phyloP scores from a whole-genome alignment of 1,140 invertebrate genomes.

The Arctopsyche grandis region DNA sequence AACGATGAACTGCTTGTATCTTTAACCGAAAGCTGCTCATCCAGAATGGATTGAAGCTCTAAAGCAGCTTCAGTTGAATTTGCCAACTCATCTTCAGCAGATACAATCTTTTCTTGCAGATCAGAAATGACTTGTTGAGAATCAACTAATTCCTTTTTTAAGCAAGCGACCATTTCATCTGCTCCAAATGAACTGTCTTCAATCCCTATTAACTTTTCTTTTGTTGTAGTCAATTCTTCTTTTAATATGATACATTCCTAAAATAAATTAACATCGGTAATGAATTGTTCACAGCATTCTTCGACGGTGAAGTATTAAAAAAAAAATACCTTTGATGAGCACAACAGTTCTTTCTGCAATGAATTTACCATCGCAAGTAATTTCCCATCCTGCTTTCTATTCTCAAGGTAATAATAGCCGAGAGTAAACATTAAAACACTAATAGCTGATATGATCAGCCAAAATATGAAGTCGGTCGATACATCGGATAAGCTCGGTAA shows the following conservation, averaged over 20 bases:
- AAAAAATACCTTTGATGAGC: conserved; percentile 62
- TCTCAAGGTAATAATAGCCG: conserved; percentile 81
- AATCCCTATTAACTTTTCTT: conserved; percentile 71
- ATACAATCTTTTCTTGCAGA: conserved; percentile 58
- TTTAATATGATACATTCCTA: conserved; percentile 75
- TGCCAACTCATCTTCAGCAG: conserved; percentile 58
- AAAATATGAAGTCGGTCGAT: conserved; percentile 60
- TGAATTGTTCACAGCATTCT: not conserved
- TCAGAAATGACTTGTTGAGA: conserved; percentile 61
- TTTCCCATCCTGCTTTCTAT: conserved; percentile 70
- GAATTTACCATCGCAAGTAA: conserved; percentile 64
- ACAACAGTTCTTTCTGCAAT: conserved; percentile 64
- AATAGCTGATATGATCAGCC: conserved; percentile 71
- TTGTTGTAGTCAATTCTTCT: conserved; percentile 70
- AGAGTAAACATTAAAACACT: conserved; percentile 78
- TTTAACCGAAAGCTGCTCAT: conserved; percentile 48
- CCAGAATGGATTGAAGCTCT: conserved; percentile 49
- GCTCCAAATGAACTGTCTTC: conserved; percentile 77
- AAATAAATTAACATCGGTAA: conserved; percentile 50
- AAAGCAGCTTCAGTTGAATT: conserved; percentile 52
- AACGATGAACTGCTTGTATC: conserved; percentile 49
- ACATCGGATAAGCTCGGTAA: conserved; percentile 32
- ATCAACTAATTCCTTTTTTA: conserved; percentile 70
- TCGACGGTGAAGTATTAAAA: not conserved
- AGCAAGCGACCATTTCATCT: conserved; percentile 74